Evolutionary conservation across 2,113 vertebrate species (phyloP).

Genomic region (Chlorocebus sabaeus): DNA sequence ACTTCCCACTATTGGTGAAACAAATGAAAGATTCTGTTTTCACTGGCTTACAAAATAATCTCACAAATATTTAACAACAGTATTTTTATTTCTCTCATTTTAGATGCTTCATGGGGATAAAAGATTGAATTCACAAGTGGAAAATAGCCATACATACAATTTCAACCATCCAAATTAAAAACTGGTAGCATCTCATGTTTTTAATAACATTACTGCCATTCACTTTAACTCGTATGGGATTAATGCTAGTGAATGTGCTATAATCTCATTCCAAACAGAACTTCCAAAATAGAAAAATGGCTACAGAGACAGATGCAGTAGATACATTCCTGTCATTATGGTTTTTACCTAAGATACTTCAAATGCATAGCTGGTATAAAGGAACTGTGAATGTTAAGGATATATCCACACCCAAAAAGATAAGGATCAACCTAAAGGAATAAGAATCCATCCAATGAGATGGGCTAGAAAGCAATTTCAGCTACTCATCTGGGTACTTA

Average conservation of each 20-base stretch:
- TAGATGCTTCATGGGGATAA: slow-evolving; percentile 57
- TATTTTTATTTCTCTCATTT: slow-evolving; percentile 69
- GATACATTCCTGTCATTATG: neutral
- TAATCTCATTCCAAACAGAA: slow-evolving; percentile 36
- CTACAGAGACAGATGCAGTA: neutral
- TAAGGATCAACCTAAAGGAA: neutral
- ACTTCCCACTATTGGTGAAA: slow-evolving; percentile 61
- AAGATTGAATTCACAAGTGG: slow-evolving; percentile 62
- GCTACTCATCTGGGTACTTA: neutral
- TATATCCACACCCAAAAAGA: neutral
- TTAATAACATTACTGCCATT: slow-evolving; percentile 50
- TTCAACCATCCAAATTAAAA: slow-evolving; percentile 61
- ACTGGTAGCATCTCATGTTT: slow-evolving; percentile 61
- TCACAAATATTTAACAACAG: slow-evolving; percentile 66
- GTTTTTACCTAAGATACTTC: neutral
- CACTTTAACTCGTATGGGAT: slow-evolving; percentile 48
- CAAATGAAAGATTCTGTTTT: slow-evolving; percentile 76
- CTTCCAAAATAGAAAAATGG: neutral
- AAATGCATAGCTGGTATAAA: neutral
- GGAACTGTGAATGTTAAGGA: neutral
- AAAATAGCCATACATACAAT: slow-evolving; percentile 63
- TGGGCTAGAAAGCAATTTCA: neutral
- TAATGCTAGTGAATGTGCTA: slow-evolving; percentile 29
- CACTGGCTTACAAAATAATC: slow-evolving; percentile 70
- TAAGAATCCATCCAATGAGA: neutral